phyloP scores from a whole-genome alignment of 1,140 invertebrate species.

The Brachionus paranguensis region DNA sequence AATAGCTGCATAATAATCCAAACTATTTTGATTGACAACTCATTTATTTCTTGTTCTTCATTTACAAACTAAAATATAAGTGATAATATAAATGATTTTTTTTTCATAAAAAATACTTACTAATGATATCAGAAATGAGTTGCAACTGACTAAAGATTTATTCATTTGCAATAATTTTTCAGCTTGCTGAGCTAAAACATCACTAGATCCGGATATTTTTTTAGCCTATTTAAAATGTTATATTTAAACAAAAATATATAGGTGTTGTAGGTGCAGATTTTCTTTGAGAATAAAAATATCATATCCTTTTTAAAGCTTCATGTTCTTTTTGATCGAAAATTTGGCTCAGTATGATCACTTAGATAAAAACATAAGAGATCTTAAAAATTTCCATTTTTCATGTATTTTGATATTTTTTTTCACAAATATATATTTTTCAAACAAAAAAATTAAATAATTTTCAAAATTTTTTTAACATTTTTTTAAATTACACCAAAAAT shows the following conservation, averaged over 20 bases:
- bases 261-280: no score
- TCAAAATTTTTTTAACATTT: no score
- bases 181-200: constrained; percentile 49
- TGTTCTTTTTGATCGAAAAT: no score
- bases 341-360: no score
- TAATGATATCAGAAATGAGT: constrained; percentile 48
- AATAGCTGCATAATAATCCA: constrained; percentile 53
- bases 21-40: constrained; percentile 49
- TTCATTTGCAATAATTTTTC: constrained; percentile 51
- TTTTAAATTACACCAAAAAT: no score
- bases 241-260: neutral
- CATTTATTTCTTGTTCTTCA: constrained; percentile 52
- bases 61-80: constrained; percentile 48
- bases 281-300: no score
- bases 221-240: constrained; percentile 44
- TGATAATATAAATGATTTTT: neutral
- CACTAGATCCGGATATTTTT: constrained; percentile 46
- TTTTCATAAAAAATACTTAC: constrained; percentile 12
- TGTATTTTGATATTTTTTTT: no score
- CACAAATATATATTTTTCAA: no score
- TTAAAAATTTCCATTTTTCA: no score
- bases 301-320: no score
- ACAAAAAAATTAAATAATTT: no score
- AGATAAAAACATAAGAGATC: no score
- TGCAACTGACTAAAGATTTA: constrained; percentile 51